phyloP scores from a whole-genome alignment of 2,888 invertebrate species.

The Leptopilina drosophilae region DNA sequence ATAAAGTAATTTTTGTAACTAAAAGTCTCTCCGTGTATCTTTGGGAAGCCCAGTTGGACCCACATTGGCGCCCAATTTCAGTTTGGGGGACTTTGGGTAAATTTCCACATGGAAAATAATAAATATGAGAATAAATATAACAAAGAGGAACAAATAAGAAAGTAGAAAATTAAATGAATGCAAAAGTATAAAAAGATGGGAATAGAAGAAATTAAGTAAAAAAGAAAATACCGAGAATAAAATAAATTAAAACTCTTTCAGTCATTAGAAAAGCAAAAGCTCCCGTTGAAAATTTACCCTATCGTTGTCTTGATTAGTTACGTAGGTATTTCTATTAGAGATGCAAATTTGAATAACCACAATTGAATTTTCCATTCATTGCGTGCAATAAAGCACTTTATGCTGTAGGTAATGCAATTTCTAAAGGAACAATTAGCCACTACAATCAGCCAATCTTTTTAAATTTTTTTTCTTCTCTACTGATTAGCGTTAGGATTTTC shows the following conservation, averaged over 20 bases:
- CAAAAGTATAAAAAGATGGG: too few species aligned
- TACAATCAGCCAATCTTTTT: neutral
- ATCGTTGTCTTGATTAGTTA: slow-evolving; percentile 21
- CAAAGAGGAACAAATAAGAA: too few species aligned
- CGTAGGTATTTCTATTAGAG: slow-evolving; percentile 4
- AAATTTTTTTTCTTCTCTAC: neutral
- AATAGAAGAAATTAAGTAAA: neutral
- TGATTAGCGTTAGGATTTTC: neutral
- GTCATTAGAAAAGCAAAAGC: neutral
- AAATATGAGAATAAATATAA: too few species aligned
- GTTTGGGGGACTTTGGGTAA: too few species aligned
- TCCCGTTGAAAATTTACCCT: neutral
- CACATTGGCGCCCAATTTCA: too few species aligned
- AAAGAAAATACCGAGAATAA: neutral
- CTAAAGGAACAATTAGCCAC: slow-evolving; percentile 7
- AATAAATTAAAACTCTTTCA: neutral
- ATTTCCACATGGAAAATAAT: too few species aligned
- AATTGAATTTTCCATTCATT: slow-evolving; percentile 14
- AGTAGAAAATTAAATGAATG: too few species aligned
- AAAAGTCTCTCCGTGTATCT: too few species aligned
- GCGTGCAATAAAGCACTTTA: slow-evolving; percentile 9
- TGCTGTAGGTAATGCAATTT: neutral
- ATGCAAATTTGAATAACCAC: slow-evolving; percentile 23
- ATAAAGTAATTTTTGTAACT: too few species aligned
- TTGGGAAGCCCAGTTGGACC: too few species aligned